Evolutionary conservation across 2,113 vertebrate genomes (phyloP).

Genomic region (Chaetodon trifascialis): DNA sequence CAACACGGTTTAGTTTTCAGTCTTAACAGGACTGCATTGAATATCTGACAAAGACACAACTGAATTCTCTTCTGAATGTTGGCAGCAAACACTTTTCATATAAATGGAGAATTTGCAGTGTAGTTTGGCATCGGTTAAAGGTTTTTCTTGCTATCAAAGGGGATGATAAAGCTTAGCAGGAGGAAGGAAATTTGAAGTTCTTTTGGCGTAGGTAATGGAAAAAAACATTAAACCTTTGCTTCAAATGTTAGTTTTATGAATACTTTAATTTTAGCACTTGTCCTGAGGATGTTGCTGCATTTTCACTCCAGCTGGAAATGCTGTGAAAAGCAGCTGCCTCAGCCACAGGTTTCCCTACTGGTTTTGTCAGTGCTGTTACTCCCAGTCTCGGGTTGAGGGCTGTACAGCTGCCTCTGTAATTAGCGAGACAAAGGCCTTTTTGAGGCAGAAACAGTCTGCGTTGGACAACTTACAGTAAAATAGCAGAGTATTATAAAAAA

Average conservation of each 20-base stretch:
- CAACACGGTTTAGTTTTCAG: conserved; percentile 8
- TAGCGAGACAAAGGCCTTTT: conserved; percentile 76
- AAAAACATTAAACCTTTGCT: conserved; percentile 64
- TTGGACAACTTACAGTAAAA: conserved; percentile 58
- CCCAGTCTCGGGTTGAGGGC: conserved; percentile 68
- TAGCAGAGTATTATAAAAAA: conserved; percentile 48
- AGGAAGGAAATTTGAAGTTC: conserved; percentile 66
- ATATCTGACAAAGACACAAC: conserved; percentile 8
- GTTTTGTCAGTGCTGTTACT: conserved; percentile 72
- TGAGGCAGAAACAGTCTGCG: conserved; percentile 55
- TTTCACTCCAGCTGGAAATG: conserved; percentile 73
- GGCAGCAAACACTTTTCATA: conserved; percentile 39
- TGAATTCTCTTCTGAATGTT: conserved; percentile 21
- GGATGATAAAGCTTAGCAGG: conserved; percentile 59
- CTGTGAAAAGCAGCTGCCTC: conserved; percentile 68
- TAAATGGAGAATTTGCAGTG: conserved; percentile 59
- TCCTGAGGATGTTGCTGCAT: conserved; percentile 65
- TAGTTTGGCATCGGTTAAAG: conserved; percentile 55
- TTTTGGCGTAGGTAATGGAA: conserved; percentile 72
- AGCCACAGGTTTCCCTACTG: conserved; percentile 71
- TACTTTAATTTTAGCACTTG: conserved; percentile 59
- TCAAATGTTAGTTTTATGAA: conserved; percentile 74
- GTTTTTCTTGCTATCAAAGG: conserved; percentile 60
- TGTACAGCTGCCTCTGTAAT: conserved; percentile 79
- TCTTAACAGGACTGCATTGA: conserved; percentile 17